These are phyloP conservation scores for Cataglyphis hispanica DNA, from an alignment of 1,140 invertebrate genomes.

Conservation along the genomic window DNA sequence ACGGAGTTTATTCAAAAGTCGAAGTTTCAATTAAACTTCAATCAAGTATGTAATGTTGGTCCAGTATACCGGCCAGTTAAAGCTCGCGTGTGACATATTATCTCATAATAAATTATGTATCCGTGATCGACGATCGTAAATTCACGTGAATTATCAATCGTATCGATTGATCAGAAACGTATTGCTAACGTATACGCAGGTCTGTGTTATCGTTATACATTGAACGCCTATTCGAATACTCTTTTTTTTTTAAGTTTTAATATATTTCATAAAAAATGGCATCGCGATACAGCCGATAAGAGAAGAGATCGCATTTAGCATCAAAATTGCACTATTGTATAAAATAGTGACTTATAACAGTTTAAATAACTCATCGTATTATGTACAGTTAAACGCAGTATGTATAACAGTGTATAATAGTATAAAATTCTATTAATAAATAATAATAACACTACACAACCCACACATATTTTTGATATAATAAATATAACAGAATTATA, in stretches of 20 bases:
- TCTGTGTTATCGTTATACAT: not conserved
- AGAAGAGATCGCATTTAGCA: not conserved
- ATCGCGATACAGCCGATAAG: not conserved
- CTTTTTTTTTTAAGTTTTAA: not conserved
- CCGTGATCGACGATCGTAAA: not conserved
- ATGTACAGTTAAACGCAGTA: not conserved
- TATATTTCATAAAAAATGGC: not conserved
- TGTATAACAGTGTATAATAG: not conserved
- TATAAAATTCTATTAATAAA: slow-evolving; percentile 26
- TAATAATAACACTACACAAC: not conserved
- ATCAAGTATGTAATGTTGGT: slow-evolving; percentile 44
- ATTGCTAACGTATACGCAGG: not conserved
- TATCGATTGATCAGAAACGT: not conserved
- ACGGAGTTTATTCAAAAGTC: not conserved
- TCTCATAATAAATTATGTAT: not conserved
- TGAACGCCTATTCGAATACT: not conserved
- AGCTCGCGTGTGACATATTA: slow-evolving; percentile 65
- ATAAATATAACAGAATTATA: slow-evolving; percentile 9
- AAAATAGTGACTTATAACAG: not conserved
- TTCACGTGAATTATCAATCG: not conserved
- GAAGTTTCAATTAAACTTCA: slow-evolving; percentile 58
- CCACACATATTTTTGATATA: not conserved
- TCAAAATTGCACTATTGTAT: not conserved
- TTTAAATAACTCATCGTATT: not conserved
- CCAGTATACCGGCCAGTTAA: slow-evolving; percentile 56